Percentiles rank a stretch among this genome's conserved stretches.
phyloP scores from a whole-genome alignment of 2,888 invertebrate species.

The Biston stratarius region DNA sequence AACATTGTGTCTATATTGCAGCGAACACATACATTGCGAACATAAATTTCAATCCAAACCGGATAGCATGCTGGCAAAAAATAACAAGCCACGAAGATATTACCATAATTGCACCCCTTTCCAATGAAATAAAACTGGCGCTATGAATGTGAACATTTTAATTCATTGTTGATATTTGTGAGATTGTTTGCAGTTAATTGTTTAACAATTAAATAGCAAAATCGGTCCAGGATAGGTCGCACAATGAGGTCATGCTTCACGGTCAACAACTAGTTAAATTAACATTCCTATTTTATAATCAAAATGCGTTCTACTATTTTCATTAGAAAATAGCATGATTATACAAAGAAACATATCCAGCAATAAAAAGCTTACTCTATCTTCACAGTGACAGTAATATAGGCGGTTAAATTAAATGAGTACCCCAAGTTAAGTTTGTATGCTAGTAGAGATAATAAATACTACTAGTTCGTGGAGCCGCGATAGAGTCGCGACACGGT shows the following conservation, averaged over 20 bases:
- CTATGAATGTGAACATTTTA: too few relatives aligned
- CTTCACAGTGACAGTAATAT: constrained; percentile 12
- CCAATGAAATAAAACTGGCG: too few relatives aligned
- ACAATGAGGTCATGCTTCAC: not conserved
- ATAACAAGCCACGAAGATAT: too few relatives aligned
- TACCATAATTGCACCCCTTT: too few relatives aligned
- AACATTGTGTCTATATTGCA: constrained; percentile 13
- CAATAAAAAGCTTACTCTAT: constrained; percentile 16
- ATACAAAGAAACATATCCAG: not conserved
- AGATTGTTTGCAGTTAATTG: too few relatives aligned
- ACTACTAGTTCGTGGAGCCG: constrained; percentile 15
- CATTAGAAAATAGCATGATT: not conserved
- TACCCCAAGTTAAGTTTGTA: constrained; percentile 22
- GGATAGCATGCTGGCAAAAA: too few relatives aligned
- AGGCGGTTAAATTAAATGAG: constrained; percentile 22
- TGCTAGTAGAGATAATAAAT: constrained; percentile 23
- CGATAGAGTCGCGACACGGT: constrained; percentile 19
- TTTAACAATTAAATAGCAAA: too few relatives aligned
- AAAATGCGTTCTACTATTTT: not conserved
- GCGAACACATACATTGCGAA: not conserved
- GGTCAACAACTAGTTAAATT: not conserved
- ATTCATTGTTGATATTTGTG: too few relatives aligned
- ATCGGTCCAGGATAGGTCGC: not conserved
- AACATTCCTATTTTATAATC: not conserved
- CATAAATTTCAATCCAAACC: too few relatives aligned